Base-by-base conservation (phyloP, 1,140 invertebrate genomes). In the Drosophila repleta region DNA sequence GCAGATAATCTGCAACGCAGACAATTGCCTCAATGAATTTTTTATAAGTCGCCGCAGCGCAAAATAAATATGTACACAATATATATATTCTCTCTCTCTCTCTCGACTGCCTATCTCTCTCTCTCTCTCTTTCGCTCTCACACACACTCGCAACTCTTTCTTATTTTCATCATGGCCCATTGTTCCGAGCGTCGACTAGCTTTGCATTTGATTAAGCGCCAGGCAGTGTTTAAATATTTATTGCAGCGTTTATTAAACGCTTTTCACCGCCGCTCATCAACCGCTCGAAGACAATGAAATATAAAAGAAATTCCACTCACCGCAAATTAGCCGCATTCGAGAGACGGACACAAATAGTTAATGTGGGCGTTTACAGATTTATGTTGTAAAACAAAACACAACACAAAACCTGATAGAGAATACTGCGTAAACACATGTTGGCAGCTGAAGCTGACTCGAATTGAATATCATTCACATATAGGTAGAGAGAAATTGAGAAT, bases 1-100 rank as follows among this genome's bases (percentile, higher is more conserved):
- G 89, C 81, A 90, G 89, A 90, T 90, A 90, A 90, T 90, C 89
- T 90, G 64, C 84, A 80, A 85, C 70, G 76, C 89, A 90, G 84
- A 89, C 89, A 90, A 90, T 90, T 88, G 82, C 82, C 82, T 85
- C 74, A 85, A 85, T 85, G 82, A 85, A 87, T 85, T 85, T 85
- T 85, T 85, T 85, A 85, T 78, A 87, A 85, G 71, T 83, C 71
- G 80, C 78, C 82, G 66, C 39, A 71, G 61, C 45, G 35, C 32
- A 67, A 57, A 57, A 66, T 66, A 52, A 72, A 67, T 41, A 67
- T 56, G 55, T 57, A 61, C 55, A 71, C 61, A 71, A 20, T 39
- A 53, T 66, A 20, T 39, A 53, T 66, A 29, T 6, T 10, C 24
- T 58, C 20, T 43, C 5, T 32, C 5, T 52, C 11, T 20, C 11